Evolutionary conservation across 2,888 invertebrate genomes (phyloP), one percentile per base, ranked within the genome.

Genomic region (Camponotus fellah): DNA sequence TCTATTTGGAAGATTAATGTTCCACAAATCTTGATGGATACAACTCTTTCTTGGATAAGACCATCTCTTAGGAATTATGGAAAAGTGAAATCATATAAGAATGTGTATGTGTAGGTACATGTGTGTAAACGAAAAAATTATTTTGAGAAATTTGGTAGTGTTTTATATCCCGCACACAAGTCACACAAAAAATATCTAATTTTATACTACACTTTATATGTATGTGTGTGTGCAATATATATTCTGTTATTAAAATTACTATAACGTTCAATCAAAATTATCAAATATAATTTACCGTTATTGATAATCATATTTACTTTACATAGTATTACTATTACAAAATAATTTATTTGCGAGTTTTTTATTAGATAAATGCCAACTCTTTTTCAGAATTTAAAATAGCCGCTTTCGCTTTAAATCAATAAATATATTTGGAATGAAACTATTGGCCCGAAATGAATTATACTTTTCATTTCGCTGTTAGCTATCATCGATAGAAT

Each of bases 1-100:
- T 79, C 79, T 79, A 79, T 79, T 79, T 79, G 72, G 72, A 79
- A 79, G 79, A 79, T 79, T 79, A 79, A 79, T 79, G 79, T 79
- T 72, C 72, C 79, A 37, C 79, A 79, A 79, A 79, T 79, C 79
- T 79, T 72, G 79, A 79, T 72, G 72, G 79, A 79, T 79, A 72
- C 60, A 79, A 79, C 71, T 71, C 71, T 71, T 79, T 71, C 60
- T 34, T 37, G 79, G 79, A 71, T 79, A 79, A 79, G 71, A 79
- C 60, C 79, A 79, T 79, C 79, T 46, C 79, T 79, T 79, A 79
- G 71, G 46, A 79, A 79, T 79, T 79, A 79, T 71, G 37, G 37
- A 60, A 79, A 79, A 79, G 60, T 72, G 46, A 72, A 79, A 79
- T 46, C 49, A 12, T 37, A 1, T 26, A 1, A 40, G 34, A 21